A percentile compares a stretch with the other conserved stretches of the same genome.
Evolutionary conservation across 2,797 vertebrate species (phyloP).

Genomic region (Helarctos malayanus): DNA sequence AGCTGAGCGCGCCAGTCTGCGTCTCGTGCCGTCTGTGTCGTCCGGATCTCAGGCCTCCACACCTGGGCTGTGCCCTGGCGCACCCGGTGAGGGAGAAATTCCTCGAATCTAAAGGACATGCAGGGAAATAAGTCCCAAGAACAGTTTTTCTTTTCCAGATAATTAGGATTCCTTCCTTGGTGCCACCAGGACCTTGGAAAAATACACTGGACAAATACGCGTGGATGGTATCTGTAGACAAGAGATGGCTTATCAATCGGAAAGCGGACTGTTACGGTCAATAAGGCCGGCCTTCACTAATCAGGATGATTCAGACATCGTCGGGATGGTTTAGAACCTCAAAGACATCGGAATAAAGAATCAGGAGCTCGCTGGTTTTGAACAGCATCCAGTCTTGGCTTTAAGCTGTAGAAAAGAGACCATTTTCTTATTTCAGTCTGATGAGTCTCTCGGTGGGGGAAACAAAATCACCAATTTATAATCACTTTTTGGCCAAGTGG

Average conservation of each 20-base stretch:
- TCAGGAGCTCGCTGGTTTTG: slow-evolving; percentile 77
- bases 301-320: slow-evolving; percentile 77
- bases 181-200: slow-evolving; percentile 61
- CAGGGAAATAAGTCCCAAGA: neutral
- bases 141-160: neutral
- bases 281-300: slow-evolving; percentile 75
- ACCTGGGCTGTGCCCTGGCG: neutral
- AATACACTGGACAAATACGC: slow-evolving; percentile 67
- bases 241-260: slow-evolving; percentile 62
- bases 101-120: neutral
- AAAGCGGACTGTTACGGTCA: slow-evolving; percentile 64
- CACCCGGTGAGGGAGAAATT: neutral
- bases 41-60: slow-evolving; percentile 70
- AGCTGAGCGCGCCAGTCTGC: slow-evolving; percentile 73
- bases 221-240: slow-evolving; percentile 74
- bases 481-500: slow-evolving; percentile 86
- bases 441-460: slow-evolving; percentile 78
- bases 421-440: slow-evolving; percentile 83
- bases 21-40: slow-evolving; percentile 61
- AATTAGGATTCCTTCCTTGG: neutral
- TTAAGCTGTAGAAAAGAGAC: slow-evolving; percentile 59
- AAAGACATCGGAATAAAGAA: slow-evolving; percentile 64
- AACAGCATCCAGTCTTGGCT: slow-evolving; percentile 69
- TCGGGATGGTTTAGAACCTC: slow-evolving; percentile 70
- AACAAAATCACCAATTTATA: slow-evolving; percentile 84